A percentile compares a stretch with the other conserved stretches of the same genome.
Evolutionary conservation across 1,140 invertebrate species (phyloP).

Genomic region (Drosophila ogumai): DNA sequence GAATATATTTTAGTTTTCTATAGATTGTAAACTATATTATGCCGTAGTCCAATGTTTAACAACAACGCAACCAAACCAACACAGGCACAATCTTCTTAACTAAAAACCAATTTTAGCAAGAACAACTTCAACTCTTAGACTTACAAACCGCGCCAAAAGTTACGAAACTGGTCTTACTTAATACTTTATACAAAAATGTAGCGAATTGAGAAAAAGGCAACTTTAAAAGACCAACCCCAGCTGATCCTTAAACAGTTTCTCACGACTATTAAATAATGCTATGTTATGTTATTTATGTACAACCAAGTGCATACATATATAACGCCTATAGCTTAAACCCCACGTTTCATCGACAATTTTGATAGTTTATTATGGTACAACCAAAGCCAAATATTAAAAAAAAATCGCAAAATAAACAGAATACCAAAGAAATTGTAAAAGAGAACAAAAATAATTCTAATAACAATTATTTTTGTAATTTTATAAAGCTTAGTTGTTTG

Average conservation of each 20-base stretch:
- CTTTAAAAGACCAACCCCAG: conserved; percentile 40
- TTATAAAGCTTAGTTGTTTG: conserved; percentile 75
- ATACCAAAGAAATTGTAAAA: conserved; percentile 19
- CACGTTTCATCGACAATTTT: conserved; percentile 72
- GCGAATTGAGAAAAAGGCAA: conserved; percentile 31
- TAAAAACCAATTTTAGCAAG: conserved; percentile 60
- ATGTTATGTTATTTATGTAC: conserved; percentile 38
- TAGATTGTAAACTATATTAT: conserved; percentile 53
- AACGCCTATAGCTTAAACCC: conserved; percentile 46
- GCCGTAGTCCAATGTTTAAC: conserved; percentile 76
- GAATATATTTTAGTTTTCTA: conserved; percentile 36
- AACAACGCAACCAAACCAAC: conserved; percentile 47
- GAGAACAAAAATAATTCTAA: conserved; percentile 69
- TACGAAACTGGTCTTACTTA: conserved; percentile 61
- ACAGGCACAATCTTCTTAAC: conserved; percentile 68
- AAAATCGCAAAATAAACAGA: conserved; percentile 11
- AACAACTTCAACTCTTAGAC: conserved; percentile 76
- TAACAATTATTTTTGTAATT: conserved; percentile 82
- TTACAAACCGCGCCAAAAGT: conserved; percentile 74
- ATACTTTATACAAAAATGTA: conserved; percentile 31
- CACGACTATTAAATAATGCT: conserved; percentile 37
- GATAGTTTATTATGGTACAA: conserved; percentile 73
- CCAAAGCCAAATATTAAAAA: conserved; percentile 70
- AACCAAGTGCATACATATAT: conserved; percentile 23
- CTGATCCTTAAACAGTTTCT: conserved; percentile 35